Conservation (phyloP, 2,113 vertebrate genomes). For the Tenebrosternarchus preto region DNA sequence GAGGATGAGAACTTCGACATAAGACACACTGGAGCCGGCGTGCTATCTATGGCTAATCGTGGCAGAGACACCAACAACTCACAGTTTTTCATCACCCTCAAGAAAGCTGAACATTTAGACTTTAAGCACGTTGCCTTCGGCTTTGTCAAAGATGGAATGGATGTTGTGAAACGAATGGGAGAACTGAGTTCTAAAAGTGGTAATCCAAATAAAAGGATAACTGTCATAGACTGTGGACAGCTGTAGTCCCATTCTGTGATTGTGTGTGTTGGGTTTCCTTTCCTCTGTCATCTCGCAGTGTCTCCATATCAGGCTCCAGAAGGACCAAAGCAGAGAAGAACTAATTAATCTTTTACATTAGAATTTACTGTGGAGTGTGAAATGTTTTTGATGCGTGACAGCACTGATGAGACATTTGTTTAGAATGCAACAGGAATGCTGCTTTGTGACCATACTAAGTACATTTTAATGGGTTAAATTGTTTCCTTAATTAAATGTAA, state of each 20-base stretch:
- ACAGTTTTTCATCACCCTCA: constrained; percentile 94
- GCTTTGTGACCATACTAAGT: too few species aligned
- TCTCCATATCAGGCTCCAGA: neutral
- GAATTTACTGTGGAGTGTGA: neutral
- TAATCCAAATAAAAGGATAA: constrained; percentile 76
- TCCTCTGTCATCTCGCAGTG: neutral
- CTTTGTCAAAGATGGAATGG: constrained; percentile 88
- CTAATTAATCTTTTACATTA: neutral
- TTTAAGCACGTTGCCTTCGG: constrained; percentile 95
- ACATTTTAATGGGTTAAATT: too few species aligned
- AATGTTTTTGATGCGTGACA: neutral
- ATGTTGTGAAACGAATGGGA: constrained; percentile 85
- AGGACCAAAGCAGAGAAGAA: neutral
- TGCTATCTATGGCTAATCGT: constrained; percentile 90
- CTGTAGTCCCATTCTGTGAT: constrained; percentile 62
- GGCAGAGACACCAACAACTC: constrained; percentile 90
- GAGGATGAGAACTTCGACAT: constrained; percentile 93
- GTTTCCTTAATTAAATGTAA: neutral
- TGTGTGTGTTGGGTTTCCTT: neutral
- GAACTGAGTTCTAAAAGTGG: constrained; percentile 84
- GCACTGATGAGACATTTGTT: neutral
- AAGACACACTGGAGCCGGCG: constrained; percentile 85
- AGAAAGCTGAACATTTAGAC: constrained; percentile 90
- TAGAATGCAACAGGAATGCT: neutral
- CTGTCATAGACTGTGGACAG: constrained; percentile 87